These are phyloP conservation scores for Zootermopsis nevadensis DNA, from an alignment of 2,888 invertebrate genomes.

Conservation along the genomic window DNA sequence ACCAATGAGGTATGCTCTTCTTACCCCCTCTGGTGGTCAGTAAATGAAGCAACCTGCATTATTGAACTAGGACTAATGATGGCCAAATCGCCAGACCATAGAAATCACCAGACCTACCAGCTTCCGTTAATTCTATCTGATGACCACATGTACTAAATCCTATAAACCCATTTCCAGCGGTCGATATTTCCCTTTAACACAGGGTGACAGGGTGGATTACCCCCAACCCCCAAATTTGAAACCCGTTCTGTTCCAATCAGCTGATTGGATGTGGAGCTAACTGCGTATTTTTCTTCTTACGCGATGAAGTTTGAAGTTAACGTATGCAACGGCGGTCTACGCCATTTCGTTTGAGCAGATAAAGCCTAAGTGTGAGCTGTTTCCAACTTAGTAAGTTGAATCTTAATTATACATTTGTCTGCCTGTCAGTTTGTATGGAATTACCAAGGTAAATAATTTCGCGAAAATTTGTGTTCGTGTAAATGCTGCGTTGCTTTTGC, in stretches of 20 bases:
- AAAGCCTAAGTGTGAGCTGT: too few species aligned
- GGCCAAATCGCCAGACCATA: not conserved
- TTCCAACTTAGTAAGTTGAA: too few species aligned
- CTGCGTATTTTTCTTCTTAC: not conserved
- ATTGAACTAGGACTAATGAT: not conserved
- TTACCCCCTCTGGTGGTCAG: not conserved
- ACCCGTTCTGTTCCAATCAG: not conserved
- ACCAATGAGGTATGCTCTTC: not conserved
- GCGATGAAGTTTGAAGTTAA: too few species aligned
- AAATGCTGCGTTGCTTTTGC: too few species aligned
- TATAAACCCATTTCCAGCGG: constrained; percentile 32
- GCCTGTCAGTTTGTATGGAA: too few species aligned
- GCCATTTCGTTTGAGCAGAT: too few species aligned
- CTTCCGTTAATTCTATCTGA: constrained; percentile 1
- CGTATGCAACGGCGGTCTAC: too few species aligned
- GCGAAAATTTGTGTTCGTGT: too few species aligned
- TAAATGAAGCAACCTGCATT: constrained; percentile 8
- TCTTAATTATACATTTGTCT: too few species aligned
- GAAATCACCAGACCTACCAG: not conserved
- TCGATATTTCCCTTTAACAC: constrained; percentile 10
- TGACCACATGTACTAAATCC: constrained; percentile 20
- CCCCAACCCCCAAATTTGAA: not conserved
- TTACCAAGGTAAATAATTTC: too few species aligned
- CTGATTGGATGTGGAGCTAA: not conserved
- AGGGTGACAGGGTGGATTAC: not conserved